Evolutionary conservation across 1,140 invertebrate species (phyloP).

Genomic region (Bombus superbus): DNA sequence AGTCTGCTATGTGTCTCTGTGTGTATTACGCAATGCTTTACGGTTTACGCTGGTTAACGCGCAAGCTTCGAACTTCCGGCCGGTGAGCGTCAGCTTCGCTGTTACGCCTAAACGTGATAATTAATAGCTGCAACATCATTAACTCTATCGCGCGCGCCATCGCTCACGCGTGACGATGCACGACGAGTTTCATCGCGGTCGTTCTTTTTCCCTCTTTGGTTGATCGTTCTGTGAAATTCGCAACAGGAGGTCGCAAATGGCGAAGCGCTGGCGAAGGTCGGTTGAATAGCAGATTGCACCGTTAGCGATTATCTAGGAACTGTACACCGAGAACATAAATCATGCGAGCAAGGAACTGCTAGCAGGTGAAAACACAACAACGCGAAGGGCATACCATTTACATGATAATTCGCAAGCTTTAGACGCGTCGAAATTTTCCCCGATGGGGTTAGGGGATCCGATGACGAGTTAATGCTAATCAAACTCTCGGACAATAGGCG

Average conservation of each 20-base stretch:
- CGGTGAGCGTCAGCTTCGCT: background rate
- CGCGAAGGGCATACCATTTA: constrained; percentile 62
- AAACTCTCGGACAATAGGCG: background rate
- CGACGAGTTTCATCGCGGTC: background rate
- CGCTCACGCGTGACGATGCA: background rate
- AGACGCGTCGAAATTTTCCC: constrained; percentile 58
- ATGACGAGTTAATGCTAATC: background rate
- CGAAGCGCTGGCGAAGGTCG: background rate
- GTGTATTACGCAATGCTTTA: background rate
- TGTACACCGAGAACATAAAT: constrained; percentile 60
- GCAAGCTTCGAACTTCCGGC: background rate
- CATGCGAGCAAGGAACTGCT: constrained; percentile 63
- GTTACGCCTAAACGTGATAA: constrained; percentile 5
- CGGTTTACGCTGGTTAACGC: no score
- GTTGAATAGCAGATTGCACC: constrained; percentile 51
- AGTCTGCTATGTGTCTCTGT: background rate
- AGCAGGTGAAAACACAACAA: constrained; percentile 67
- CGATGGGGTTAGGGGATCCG: background rate
- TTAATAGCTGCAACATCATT: constrained; percentile 36
- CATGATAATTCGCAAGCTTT: constrained; percentile 69
- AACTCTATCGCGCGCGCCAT: constrained; percentile 4
- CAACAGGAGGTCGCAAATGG: background rate
- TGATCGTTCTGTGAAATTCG: constrained; percentile 10
- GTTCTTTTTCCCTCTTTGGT: background rate
- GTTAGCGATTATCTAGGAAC: constrained; percentile 53